phyloP scores from a whole-genome alignment of 2,888 invertebrate genomes.

The Platycnemis pennipes region DNA sequence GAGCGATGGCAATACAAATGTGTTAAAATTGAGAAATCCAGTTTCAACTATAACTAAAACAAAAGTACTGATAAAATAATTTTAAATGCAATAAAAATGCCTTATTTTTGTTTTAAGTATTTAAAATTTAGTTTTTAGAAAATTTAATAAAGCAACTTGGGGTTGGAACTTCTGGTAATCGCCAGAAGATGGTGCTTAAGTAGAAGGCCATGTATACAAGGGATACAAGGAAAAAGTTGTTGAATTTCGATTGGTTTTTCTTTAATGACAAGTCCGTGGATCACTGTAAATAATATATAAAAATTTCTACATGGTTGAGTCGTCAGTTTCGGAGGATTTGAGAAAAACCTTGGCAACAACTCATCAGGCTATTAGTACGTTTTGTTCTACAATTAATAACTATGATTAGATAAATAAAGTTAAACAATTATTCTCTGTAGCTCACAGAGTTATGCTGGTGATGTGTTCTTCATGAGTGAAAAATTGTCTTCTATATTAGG shows the following conservation, averaged over 20 bases:
- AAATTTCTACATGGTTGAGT: background rate
- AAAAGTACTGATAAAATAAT: background rate
- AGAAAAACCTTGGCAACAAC: background rate
- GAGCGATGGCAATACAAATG: constrained; percentile 26
- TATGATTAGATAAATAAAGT: background rate
- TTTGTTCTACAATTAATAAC: background rate
- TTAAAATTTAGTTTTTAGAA: too few species aligned
- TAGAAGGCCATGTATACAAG: background rate
- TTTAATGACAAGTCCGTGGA: background rate
- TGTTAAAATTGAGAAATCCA: background rate
- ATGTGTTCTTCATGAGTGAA: background rate
- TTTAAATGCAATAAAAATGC: background rate
- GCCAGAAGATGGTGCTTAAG: background rate
- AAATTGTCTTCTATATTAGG: background rate
- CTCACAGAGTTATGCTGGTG: background rate
- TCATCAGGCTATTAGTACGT: background rate
- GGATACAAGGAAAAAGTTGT: background rate
- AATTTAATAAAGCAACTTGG: too few species aligned
- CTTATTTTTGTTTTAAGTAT: background rate
- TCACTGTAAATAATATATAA: background rate
- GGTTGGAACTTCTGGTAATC: background rate
- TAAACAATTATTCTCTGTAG: background rate
- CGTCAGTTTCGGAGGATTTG: background rate
- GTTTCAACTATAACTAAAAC: too few species aligned
- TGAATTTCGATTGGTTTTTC: background rate